These are phyloP conservation scores for Periparus ater DNA, from an alignment of 2,797 vertebrate genomes.

Conservation along the genomic window DNA sequence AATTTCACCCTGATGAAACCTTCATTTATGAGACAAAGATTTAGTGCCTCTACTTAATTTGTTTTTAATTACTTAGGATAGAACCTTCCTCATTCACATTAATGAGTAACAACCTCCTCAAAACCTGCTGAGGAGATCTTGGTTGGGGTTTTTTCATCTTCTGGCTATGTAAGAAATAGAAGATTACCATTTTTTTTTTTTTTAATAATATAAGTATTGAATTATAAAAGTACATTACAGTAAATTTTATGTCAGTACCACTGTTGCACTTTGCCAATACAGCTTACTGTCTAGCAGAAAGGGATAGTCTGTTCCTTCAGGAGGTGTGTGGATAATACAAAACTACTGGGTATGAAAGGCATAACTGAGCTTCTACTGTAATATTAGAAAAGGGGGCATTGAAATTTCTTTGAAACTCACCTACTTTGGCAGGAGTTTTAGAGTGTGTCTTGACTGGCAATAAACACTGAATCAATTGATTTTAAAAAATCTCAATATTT, in stretches of 20 bases:
- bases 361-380: not conserved
- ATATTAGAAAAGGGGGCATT: not conserved
- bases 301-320: not conserved
- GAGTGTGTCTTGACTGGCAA: not conserved
- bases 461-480: not conserved
- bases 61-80: constrained; percentile 19
- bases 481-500: not conserved
- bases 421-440: not conserved
- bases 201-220: not conserved
- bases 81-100: not conserved
- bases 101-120: not conserved
- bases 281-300: not conserved
- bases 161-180: not conserved
- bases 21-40: constrained; percentile 11
- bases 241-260: not conserved
- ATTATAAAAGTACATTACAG: not conserved
- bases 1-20: constrained; percentile 14
- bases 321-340: not conserved
- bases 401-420: not conserved
- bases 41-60: constrained; percentile 23
- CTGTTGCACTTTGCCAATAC: not conserved
- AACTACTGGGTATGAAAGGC: not conserved
- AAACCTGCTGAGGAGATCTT: not conserved
- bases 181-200: not conserved
- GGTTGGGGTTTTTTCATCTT: not conserved